Base-by-base conservation (phyloP, 2,888 invertebrate genomes). In the Apodemia mormo region DNA sequence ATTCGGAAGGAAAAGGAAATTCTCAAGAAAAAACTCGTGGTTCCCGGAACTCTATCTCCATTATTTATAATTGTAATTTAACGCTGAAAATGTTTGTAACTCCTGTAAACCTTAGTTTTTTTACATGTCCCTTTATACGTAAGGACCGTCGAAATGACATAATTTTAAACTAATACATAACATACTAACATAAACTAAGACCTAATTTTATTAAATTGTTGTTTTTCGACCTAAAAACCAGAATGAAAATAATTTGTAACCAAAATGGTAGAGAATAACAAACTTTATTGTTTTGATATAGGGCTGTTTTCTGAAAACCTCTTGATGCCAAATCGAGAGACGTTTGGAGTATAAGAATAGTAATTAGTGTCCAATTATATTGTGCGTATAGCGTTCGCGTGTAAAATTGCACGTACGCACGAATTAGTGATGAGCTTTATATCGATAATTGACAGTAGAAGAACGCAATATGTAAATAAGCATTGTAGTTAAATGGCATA, bases 321-420 rank as follows among this genome's bases (percentile, higher is more conserved):
- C 0, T 12, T 30, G 58, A 33, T 64, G 12, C 45, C 45, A 52
- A 12, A 14, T 49, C 68, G 1, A 14, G 37, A 49, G 68, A 66
- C 68, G 72, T 65, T 71, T 71, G 74, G 71, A 72, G 73, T 74
- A 74, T 75, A 73, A 71, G 74, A 73, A 66, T 66, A 52, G 33
- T n/a, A 67, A 73, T 72, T 71, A 61, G 61, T 61, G 14, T 10
- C 6, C 12, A 61, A 68, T 79, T 79, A 76, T 78, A 76, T 68
- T 75, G 76, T 77, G 74, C 77, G 68, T 76, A 74, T 80, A 77
- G 78, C 78, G 76, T 72, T 69, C 79, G 81, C 84, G 82, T 86
- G 86, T 78, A 65, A 78, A 77, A 79, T 76, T 71, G 81, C 86
- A 86, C 86, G 86, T 86, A 85, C 79, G 78, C 85, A 83, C 68